A percentile compares a stretch with the other conserved stretches of the same genome.
phyloP scores from a whole-genome alignment of 2,797 vertebrate genomes.

The Mormyrus proboscirostris region DNA sequence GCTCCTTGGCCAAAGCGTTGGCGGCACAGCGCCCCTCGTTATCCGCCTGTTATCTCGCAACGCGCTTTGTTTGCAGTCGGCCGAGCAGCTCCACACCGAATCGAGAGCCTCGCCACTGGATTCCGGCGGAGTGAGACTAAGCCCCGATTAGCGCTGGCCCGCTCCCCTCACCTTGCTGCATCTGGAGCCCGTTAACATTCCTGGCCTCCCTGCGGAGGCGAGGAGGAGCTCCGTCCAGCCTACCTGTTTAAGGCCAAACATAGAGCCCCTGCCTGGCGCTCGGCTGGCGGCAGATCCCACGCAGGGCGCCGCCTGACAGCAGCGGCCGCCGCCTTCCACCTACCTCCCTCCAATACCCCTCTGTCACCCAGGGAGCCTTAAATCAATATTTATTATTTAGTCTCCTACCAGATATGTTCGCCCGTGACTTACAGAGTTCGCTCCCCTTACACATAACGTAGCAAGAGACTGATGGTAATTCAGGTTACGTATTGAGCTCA shows the following conservation, averaged over 20 bases:
- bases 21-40: neutral
- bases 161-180: slow-evolving; percentile 49
- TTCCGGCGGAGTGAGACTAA: slow-evolving; percentile 32
- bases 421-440: neutral
- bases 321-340: slow-evolving; percentile 29
- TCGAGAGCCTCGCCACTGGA: neutral
- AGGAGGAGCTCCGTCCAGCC: slow-evolving; percentile 20
- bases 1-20: neutral
- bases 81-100: neutral
- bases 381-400: neutral
- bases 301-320: slow-evolving; percentile 24
- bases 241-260: slow-evolving; percentile 19
- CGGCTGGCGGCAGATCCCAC: slow-evolving; percentile 26
- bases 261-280: slow-evolving; percentile 23
- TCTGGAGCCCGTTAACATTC: slow-evolving; percentile 64
- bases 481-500: neutral
- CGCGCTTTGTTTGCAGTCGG: neutral
- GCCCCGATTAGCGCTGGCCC: slow-evolving; percentile 36
- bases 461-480: neutral
- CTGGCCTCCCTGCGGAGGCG: slow-evolving; percentile 34
- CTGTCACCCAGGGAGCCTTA: neutral
- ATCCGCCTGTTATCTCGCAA: neutral
- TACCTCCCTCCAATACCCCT: slow-evolving; percentile 21
- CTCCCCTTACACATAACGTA: neutral
- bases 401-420: neutral